A percentile compares a stretch with the other conserved stretches of the same genome.
These are phyloP conservation scores for Drosophila putrida DNA, from an alignment of 2,888 invertebrate genomes.

Conservation along the genomic window DNA sequence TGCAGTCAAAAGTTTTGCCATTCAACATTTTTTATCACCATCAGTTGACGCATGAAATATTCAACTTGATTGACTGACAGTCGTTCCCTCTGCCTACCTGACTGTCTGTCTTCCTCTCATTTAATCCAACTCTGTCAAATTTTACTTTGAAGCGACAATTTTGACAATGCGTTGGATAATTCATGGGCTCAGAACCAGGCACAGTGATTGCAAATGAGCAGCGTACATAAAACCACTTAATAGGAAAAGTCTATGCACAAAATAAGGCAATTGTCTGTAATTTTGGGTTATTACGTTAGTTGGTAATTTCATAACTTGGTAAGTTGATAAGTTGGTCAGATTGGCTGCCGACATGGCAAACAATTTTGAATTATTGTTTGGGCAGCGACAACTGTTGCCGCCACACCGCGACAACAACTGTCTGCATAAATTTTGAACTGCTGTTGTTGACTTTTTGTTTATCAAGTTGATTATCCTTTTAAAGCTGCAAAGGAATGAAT, in stretches of 20 bases:
- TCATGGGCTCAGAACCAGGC: conserved; percentile 8
- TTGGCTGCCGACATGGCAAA: conserved; percentile 28
- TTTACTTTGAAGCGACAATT: conserved; percentile 38
- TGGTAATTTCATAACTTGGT: conserved; percentile 23
- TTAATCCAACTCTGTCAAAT: conserved; percentile 25
- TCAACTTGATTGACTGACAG: conserved; percentile 57
- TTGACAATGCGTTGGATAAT: conserved; percentile 46
- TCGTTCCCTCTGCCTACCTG: conserved; percentile 6
- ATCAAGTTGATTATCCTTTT: conserved; percentile 79
- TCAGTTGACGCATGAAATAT: conserved; percentile 51
- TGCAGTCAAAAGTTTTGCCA: conserved; percentile 25
- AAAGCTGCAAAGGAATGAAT: conserved; percentile 75
- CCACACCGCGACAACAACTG: conserved; percentile 36
- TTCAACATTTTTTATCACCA: conserved; percentile 28
- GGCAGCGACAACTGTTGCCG: conserved; percentile 11
- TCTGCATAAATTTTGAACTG: conserved; percentile 65
- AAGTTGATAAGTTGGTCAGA: conserved; percentile 15
- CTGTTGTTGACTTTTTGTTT: conserved; percentile 44
- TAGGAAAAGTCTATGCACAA: background rate
- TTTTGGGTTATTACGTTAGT: conserved; percentile 18
- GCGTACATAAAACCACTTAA: background rate
- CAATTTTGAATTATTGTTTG: conserved; percentile 53
- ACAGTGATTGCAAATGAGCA: conserved; percentile 15
- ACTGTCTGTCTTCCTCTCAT: conserved; percentile 28
- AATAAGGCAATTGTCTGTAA: conserved; percentile 16